Conservation (phyloP, 2,113 vertebrate genomes). For the Corythaixoides concolor region DNA sequence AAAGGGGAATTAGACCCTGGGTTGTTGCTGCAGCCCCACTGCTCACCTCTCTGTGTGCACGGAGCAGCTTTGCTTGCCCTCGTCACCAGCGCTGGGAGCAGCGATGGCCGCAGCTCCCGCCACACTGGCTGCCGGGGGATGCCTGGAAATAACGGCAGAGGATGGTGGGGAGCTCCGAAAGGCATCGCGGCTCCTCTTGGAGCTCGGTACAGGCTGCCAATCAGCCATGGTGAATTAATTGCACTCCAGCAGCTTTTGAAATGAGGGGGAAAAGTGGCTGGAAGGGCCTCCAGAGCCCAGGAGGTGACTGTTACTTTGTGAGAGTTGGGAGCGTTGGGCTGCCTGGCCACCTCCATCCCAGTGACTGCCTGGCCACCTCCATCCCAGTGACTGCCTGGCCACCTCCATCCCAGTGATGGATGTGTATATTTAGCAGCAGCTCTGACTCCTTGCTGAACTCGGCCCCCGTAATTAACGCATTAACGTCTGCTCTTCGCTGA, state of each 20-base stretch:
- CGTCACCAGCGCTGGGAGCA: neutral
- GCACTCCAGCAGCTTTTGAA: neutral
- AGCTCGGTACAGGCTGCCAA: neutral
- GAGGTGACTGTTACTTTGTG: neutral
- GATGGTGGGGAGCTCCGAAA: neutral
- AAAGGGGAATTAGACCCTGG: neutral
- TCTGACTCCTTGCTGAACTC: neutral
- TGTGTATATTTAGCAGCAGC: neutral
- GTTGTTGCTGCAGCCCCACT: neutral
- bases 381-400: neutral
- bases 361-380: neutral
- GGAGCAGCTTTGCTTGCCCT: neutral
- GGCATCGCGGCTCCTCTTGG: neutral
- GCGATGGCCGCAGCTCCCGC: neutral
- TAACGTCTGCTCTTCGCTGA: neutral
- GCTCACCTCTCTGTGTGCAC: neutral
- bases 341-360: neutral
- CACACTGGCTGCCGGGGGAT: neutral
- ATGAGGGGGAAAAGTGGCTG: neutral
- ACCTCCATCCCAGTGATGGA: neutral
- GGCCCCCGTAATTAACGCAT: neutral
- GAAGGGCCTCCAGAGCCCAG: neutral
- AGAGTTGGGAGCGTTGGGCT: rapidly evolving
- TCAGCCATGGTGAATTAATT: neutral
- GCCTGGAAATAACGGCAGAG: neutral